Evolutionary conservation across 2,113 vertebrate species (phyloP).

Genomic region (Tor tambroides): DNA sequence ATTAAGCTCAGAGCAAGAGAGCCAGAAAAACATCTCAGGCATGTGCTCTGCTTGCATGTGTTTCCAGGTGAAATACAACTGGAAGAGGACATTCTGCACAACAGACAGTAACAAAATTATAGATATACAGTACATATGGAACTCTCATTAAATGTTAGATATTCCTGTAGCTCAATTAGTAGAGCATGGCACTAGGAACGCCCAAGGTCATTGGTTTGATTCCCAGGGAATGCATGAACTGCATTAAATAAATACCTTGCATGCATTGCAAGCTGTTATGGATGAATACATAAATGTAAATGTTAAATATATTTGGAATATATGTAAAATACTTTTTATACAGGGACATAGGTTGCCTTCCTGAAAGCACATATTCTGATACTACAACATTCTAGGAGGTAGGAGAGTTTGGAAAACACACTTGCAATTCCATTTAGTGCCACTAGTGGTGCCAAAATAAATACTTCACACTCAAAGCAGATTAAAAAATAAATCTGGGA

Average conservation of each 20-base stretch:
- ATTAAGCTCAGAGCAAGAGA: not conserved
- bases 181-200: not conserved
- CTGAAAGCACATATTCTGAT: not conserved
- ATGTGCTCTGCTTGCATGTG: not conserved
- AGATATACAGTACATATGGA: not conserved
- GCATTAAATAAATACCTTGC: not conserved
- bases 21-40: not conserved
- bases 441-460: not conserved
- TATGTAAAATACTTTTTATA: not conserved
- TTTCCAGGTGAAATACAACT: conserved; percentile 4
- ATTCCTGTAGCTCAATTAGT: not conserved
- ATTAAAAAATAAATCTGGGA: not conserved
- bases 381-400: not conserved
- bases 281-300: not conserved
- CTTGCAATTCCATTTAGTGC: not conserved
- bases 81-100: not conserved
- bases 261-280: not conserved
- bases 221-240: not conserved
- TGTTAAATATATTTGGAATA: not conserved
- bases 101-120: not conserved
- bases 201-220: not conserved
- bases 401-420: not conserved
- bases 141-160: not conserved
- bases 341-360: not conserved
- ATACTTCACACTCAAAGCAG: not conserved